Evolutionary conservation across 2,797 vertebrate genomes (phyloP), one percentile per base, ranked within the genome.

Genomic region (Coilia nasus): DNA sequence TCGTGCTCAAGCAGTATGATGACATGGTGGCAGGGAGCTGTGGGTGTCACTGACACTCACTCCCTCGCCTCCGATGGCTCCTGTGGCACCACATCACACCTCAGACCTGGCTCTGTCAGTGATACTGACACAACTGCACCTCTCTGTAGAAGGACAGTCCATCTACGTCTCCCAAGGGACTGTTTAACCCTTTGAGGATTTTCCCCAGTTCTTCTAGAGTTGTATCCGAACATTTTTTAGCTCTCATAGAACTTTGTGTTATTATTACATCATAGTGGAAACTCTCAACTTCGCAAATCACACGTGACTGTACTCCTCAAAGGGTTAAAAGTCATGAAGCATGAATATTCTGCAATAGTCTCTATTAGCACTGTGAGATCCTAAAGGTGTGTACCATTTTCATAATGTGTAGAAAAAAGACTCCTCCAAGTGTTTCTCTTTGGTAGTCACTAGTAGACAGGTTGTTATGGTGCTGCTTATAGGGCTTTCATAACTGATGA

Each of bases 1-100:
- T 97, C 82, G 96, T 97, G 80, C 91, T 97, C 21, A 97, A 97
- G 90, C 96, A 97, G 91, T 97, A 97, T 1, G 95, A 96, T 1
- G 95, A 97, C 89, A 97, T 97, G 96, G 96, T 97, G 85, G 96
- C 96, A 0, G 96, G 95, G 81, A 97, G 96, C 92, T 97, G 96
- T 15, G 96, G 96, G 81, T 97, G 96, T 86, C 96, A 96, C 86
- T 97, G 92, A 91, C 60, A 44, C 64, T 64, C 10, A 12, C 67
- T 71, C 25, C 31, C 71, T 17, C 19, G 6, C 57, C 64, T 31
- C 64, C 15, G 64, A 12, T 71, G 28, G 25, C 35, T 41, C 35
- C 35, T 41, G 35, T 41, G 35, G 35, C 35, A 41, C 35, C 6
- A 35, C 64, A 14, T 11, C 62, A n/a, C 60, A 23, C 21, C 23